Evolutionary conservation across 2,888 invertebrate species (phyloP), one percentile per base, ranked within the genome.

Genomic region (Meliscaeva auricollis): DNA sequence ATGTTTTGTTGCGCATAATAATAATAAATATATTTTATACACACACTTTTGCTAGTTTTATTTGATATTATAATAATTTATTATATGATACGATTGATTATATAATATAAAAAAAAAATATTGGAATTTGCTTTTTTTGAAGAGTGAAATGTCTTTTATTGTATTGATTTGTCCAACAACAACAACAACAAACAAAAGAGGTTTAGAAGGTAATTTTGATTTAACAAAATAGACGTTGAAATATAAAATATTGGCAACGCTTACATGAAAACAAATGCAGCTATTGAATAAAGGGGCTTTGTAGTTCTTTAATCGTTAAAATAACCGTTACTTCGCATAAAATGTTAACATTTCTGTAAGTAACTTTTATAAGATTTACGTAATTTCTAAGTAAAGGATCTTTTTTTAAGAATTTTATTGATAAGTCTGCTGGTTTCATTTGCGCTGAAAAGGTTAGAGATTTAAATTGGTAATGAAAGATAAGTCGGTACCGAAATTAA

Each of bases 21-120:
- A 13, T 7, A 35, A 56, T 6, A 11, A 30, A 46, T 17, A 64
- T 22, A 22, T 38, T 9, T 13, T 9, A 3, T 3, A 26, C 4
- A 50, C 50, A 60, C 79, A 83, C 83, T 38, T 83, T 70, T 74
- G 69, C 79, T 83, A 78, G 79, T 83, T 83, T 66, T 50, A 35
- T 22, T 66, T 50, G 20, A 22, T 22, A 50, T 48, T 17, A 30
- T 46, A 30, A 64, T 48, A 20, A 30, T n/a, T n/a, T n/a, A n/a
- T n/a, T n/a, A n/a, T 22, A 54, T 52, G 58, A 26, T 54, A 52
- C 46, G 50, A 64, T 70, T 74, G 64, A n/a, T n/a, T n/a, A n/a
- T n/a, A n/a, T 52, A 30, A 11, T 38, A 38, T 38, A 9, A 44
- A 70, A 54, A 54, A 76, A 35, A 22, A 30, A 72, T 62, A 44